A percentile compares a stretch with the other conserved stretches of the same genome.
phyloP scores from a whole-genome alignment of 2,888 invertebrate species.

The Gymnoscelis rufifasciata region DNA sequence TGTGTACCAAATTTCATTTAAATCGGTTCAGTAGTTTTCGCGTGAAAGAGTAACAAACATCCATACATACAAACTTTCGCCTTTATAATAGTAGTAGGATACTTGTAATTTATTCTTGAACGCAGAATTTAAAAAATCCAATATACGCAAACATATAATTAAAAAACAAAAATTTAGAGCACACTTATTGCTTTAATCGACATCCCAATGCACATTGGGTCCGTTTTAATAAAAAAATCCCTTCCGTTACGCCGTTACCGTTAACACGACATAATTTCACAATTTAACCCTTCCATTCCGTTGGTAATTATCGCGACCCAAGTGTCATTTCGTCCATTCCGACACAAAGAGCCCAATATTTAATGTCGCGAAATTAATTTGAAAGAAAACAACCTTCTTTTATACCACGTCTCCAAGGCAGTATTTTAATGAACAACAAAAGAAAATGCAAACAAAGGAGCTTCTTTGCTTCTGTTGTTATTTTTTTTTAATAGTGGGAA shows the following conservation, averaged over 20 bases:
- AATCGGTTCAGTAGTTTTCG: no score
- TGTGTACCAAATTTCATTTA: no score
- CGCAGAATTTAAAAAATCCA: no score
- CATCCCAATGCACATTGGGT: no score
- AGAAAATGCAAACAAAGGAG: not conserved
- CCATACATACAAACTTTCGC: no score
- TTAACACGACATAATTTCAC: constrained; percentile 19
- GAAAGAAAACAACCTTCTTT: constrained; percentile 6
- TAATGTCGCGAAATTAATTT: constrained; percentile 25
- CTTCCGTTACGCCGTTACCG: not conserved
- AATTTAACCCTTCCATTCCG: constrained; percentile 25
- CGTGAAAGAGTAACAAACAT: no score
- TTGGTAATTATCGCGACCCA: constrained; percentile 22
- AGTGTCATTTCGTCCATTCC: constrained; percentile 20
- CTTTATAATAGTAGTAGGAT: no score
- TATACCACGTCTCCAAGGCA: no score
- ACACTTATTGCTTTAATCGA: no score
- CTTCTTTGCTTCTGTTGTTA: not conserved
- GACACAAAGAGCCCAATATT: constrained; percentile 22
- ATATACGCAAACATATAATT: no score
- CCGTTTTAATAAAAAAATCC: constrained; percentile 1
- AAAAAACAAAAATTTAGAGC: no score
- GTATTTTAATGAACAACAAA: not conserved
- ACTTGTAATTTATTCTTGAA: no score
- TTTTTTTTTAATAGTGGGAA: not conserved